These are phyloP conservation scores for Cephalopachus bancanus DNA, from an alignment of 2,797 vertebrate species.

Conservation along the genomic window DNA sequence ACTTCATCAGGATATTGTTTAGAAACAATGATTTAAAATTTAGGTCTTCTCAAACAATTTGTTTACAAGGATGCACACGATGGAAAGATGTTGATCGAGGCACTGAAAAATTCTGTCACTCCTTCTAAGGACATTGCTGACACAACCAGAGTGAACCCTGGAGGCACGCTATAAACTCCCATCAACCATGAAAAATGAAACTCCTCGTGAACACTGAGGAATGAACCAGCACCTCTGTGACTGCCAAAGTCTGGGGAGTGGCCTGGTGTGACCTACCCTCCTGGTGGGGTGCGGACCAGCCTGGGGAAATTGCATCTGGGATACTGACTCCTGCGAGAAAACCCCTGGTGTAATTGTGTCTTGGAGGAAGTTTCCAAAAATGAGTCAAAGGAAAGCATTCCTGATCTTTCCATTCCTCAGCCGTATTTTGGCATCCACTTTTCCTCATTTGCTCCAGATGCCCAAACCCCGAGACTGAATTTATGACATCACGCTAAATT, in stretches of 20 bases:
- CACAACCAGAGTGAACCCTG: neutral
- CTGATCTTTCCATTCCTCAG: neutral
- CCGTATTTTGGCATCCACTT: neutral
- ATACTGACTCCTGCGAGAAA: rapidly evolving
- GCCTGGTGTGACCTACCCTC: neutral
- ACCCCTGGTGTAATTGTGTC: neutral
- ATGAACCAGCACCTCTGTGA: rapidly evolving
- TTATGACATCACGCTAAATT: slow-evolving; percentile 8
- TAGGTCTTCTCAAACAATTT: slow-evolving; percentile 15
- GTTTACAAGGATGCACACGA: neutral
- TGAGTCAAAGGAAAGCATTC: neutral
- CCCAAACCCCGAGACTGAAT: neutral
- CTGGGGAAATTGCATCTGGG: neutral
- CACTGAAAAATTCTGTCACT: neutral
- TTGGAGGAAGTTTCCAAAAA: neutral
- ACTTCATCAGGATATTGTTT: neutral
- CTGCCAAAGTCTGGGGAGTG: neutral
- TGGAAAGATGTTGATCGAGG: neutral
- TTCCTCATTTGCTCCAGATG: slow-evolving; percentile 29
- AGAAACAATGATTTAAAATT: neutral
- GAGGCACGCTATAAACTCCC: neutral
- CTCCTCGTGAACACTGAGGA: neutral
- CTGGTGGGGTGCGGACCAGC: no score
- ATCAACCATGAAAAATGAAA: neutral
- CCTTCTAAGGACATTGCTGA: slow-evolving; percentile 11